Evolutionary conservation across 2,888 invertebrate genomes (phyloP).

Genomic region (Cosmia trapezina): DNA sequence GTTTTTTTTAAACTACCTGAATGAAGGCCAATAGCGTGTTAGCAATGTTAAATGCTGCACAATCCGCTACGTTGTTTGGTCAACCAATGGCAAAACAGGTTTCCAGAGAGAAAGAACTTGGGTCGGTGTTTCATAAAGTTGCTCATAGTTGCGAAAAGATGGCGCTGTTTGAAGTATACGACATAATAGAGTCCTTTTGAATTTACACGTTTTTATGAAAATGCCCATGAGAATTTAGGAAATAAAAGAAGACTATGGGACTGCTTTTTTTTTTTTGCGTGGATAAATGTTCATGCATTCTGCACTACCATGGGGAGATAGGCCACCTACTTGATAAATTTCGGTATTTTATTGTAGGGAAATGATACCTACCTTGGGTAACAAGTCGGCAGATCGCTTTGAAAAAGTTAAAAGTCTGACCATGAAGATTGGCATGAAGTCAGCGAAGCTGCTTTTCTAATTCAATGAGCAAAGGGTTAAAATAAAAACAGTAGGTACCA

Average conservation of each 20-base stretch:
- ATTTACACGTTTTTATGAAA: too few species aligned
- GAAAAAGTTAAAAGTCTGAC: slow-evolving; percentile 1
- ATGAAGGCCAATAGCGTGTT: slow-evolving; percentile 42
- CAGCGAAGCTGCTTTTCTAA: slow-evolving; percentile 8
- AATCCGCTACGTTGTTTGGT: background rate
- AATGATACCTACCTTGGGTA: background rate
- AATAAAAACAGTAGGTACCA: slow-evolving; percentile 1
- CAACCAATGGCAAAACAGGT: slow-evolving; percentile 48
- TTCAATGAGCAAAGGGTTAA: slow-evolving; percentile 26
- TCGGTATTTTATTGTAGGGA: too few species aligned
- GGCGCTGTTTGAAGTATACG: slow-evolving; percentile 42
- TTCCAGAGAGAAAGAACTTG: slow-evolving; percentile 44
- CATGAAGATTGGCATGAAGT: too few species aligned
- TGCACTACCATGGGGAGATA: too few species aligned
- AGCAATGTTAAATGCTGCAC: background rate
- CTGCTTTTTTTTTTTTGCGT: too few species aligned
- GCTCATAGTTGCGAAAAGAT: slow-evolving; percentile 40
- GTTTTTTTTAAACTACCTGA: accelerated
- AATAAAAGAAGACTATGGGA: too few species aligned
- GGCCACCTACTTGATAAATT: too few species aligned
- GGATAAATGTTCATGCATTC: too few species aligned
- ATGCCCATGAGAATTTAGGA: too few species aligned
- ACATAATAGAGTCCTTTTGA: too few species aligned
- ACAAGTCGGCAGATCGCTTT: background rate
- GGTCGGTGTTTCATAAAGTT: slow-evolving; percentile 15